A percentile compares a stretch with the other conserved stretches of the same genome.
These are phyloP conservation scores for Clarias platycephalus DNA, from an alignment of 2,797 vertebrate species.

Conservation along the genomic window DNA sequence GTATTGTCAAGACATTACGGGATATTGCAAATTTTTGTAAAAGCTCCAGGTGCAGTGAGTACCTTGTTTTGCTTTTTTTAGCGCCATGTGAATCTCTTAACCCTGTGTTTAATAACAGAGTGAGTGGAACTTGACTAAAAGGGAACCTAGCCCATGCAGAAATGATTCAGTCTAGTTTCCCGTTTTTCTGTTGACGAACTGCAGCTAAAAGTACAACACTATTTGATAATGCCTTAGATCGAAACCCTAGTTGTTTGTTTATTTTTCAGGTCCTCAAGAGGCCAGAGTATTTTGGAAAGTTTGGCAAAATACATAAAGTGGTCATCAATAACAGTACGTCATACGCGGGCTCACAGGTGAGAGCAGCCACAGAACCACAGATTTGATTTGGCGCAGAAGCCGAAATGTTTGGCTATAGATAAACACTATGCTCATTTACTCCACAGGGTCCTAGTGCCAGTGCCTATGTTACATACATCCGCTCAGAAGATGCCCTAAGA, in stretches of 20 bases:
- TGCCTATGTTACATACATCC: conserved; percentile 97
- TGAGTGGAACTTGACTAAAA: not conserved
- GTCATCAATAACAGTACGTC: conserved; percentile 99
- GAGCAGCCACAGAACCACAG: conserved; percentile 27
- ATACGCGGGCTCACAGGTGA: conserved; percentile 98
- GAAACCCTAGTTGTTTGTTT: conserved; percentile 3
- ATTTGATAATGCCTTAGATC: not conserved
- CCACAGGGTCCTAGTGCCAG: conserved; percentile 95
- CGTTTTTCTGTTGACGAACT: not conserved
- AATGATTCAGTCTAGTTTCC: conserved; percentile 1
- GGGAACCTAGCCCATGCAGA: not conserved
- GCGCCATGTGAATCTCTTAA: not conserved
- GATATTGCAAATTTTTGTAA: not conserved
- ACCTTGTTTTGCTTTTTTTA: not conserved
- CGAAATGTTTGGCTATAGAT: not conserved
- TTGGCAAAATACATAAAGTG: conserved; percentile 99
- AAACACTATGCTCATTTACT: conserved; percentile 21
- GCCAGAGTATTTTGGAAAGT: conserved; percentile 99
- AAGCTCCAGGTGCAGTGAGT: not conserved
- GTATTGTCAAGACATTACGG: not conserved
- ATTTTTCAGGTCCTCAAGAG: conserved; percentile 92
- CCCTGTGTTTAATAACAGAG: not conserved
- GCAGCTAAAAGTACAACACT: not conserved
- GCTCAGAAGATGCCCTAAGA: conserved; percentile 97
- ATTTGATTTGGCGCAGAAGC: not conserved